Percentiles rank a stretch among this genome's conserved stretches.
phyloP scores from a whole-genome alignment of 2,888 invertebrate genomes.

The Torymus aiolomorphi region DNA sequence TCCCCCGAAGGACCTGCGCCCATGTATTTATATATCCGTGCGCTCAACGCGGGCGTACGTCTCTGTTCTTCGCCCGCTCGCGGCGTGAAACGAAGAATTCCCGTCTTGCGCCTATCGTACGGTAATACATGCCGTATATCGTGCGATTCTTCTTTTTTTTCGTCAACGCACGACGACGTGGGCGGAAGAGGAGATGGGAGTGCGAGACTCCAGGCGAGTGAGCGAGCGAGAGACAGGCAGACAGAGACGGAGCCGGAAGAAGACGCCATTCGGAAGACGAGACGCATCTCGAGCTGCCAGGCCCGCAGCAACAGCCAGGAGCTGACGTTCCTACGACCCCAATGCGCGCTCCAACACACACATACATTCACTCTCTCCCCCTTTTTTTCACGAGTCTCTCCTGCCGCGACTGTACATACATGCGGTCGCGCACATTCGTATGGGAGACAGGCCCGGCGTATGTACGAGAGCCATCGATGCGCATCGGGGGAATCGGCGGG shows the following conservation, averaged over 20 bases:
- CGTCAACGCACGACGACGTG: neutral
- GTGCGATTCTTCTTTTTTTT: neutral
- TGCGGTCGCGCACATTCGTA: neutral
- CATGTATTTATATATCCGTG: too few relatives aligned
- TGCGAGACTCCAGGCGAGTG: too few relatives aligned
- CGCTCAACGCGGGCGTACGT: too few relatives aligned
- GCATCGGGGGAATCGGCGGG: constrained; percentile 47
- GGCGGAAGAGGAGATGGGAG: neutral
- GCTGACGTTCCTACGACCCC: constrained; percentile 55
- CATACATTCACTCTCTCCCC: constrained; percentile 8
- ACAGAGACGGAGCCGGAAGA: constrained; percentile 14
- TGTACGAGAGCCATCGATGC: constrained; percentile 49
- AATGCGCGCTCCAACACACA: constrained; percentile 6
- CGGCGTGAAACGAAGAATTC: too few relatives aligned
- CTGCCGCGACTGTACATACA: neutral
- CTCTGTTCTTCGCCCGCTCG: too few relatives aligned
- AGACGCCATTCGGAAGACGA: constrained; percentile 73
- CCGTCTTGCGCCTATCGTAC: too few relatives aligned
- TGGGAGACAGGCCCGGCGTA: neutral
- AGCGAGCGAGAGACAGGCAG: too few relatives aligned
- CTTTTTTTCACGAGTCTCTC: constrained; percentile 9
- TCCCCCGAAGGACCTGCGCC: constrained; percentile 35
- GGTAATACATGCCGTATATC: too few relatives aligned
- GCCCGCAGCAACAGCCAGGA: constrained; percentile 68
- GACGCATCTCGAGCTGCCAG: constrained; percentile 71